Conservation (phyloP, 2,797 vertebrate genomes). For the Triplophysa bombifrons region DNA sequence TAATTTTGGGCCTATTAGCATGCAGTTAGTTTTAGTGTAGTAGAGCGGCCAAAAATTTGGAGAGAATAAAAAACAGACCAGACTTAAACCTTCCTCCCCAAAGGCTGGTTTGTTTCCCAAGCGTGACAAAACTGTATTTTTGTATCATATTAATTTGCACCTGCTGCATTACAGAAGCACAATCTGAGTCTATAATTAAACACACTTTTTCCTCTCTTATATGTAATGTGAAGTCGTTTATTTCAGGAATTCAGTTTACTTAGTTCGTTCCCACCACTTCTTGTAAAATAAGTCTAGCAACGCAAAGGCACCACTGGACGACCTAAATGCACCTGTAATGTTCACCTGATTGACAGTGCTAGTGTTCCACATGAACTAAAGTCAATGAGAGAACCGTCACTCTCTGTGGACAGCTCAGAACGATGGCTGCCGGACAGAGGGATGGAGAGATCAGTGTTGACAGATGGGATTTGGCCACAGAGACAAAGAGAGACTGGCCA, state of each 20-base stretch:
- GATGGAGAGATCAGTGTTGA: constrained; percentile 57
- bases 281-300: neutral
- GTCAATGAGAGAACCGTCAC: constrained; percentile 41
- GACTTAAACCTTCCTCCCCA: neutral
- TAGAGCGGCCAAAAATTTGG: constrained; percentile 20
- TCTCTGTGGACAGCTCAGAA: constrained; percentile 27
- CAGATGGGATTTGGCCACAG: constrained; percentile 53
- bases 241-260: neutral
- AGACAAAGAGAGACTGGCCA: constrained; percentile 42
- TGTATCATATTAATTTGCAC: neutral
- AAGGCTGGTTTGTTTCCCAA: neutral
- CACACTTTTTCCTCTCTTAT: neutral
- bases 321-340: neutral
- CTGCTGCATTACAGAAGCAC: neutral
- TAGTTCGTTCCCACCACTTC: neutral
- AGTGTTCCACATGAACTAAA: constrained; percentile 16
- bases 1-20: neutral
- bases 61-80: neutral
- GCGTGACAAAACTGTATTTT: neutral
- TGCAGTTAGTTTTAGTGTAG: neutral
- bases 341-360: neutral
- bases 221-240: neutral
- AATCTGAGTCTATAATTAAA: neutral
- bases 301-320: neutral
- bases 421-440: constrained; percentile 11